Evolutionary conservation across 2,797 vertebrate species (phyloP).

Genomic region (Alcedo quadribrachys): DNA sequence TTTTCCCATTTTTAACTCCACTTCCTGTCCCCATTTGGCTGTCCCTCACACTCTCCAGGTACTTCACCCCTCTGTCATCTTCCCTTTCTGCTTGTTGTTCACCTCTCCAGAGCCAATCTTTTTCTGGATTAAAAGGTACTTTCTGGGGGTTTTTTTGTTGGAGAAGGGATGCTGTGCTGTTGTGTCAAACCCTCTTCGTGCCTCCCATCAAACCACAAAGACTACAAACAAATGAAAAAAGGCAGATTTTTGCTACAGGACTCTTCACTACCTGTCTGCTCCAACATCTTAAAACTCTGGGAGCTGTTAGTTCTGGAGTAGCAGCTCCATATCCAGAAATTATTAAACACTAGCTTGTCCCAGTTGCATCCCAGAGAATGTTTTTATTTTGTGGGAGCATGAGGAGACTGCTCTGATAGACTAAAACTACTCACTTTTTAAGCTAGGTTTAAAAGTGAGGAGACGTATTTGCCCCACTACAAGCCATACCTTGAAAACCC

Average conservation of each 20-base stretch:
- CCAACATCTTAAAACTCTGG: background rate
- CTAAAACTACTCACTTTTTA: background rate
- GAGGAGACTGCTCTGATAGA: background rate
- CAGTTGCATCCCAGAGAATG: background rate
- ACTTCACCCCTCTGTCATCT: background rate
- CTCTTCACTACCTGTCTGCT: background rate
- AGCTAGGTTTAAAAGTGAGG: background rate
- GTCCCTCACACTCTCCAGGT: background rate
- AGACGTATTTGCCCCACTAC: background rate
- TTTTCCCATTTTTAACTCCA: background rate
- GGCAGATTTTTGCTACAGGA: background rate
- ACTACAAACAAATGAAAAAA: background rate
- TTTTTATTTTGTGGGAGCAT: background rate
- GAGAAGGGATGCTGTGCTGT: background rate
- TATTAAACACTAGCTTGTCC: background rate
- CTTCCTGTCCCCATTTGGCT: background rate
- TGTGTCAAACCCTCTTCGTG: background rate
- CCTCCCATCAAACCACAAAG: background rate
- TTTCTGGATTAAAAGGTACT: background rate
- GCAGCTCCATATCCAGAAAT: background rate
- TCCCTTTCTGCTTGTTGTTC: background rate
- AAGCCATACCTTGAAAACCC: background rate
- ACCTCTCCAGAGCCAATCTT: background rate
- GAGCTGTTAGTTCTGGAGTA: background rate
- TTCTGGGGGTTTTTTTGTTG: background rate